phyloP scores from a whole-genome alignment of 2,888 invertebrate genomes.

The Netelia melanura region DNA sequence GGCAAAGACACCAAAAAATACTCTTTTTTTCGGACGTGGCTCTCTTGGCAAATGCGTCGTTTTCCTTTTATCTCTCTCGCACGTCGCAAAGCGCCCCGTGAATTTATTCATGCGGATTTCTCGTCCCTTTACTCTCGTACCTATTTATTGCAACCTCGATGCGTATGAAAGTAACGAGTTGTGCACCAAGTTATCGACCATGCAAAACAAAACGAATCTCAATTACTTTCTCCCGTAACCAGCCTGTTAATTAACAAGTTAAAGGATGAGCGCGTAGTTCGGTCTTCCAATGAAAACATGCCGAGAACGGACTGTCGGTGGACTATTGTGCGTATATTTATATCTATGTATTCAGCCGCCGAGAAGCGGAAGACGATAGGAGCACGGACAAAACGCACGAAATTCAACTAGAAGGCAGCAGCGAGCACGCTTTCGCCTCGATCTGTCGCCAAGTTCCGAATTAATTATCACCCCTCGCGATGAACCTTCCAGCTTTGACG shows the following conservation, averaged over 20 bases:
- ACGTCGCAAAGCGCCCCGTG: background rate
- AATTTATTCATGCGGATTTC: background rate
- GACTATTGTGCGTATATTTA: background rate
- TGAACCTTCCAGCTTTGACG: conserved; percentile 33
- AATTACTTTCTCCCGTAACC: conserved; percentile 10
- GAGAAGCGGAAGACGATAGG: conserved; percentile 2
- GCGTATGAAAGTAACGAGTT: background rate
- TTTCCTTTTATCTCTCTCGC: background rate
- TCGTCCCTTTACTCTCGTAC: background rate
- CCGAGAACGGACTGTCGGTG: background rate
- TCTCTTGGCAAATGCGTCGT: background rate
- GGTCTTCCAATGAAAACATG: background rate
- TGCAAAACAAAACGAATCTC: background rate
- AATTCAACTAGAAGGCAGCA: conserved; percentile 21
- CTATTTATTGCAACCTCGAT: background rate
- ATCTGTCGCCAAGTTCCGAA: conserved; percentile 50
- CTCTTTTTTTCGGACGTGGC: background rate
- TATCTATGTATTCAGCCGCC: too few relatives aligned
- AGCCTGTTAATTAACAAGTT: conserved; percentile 9
- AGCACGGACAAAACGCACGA: conserved; percentile 3
- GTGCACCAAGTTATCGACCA: background rate
- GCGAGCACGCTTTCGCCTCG: conserved; percentile 36
- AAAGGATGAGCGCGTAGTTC: background rate
- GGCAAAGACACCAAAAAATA: background rate
- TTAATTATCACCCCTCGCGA: conserved; percentile 53